These are phyloP conservation scores for Rhopalosiphum maidis DNA, from an alignment of 1,140 invertebrate genomes.

Conservation along the genomic window DNA sequence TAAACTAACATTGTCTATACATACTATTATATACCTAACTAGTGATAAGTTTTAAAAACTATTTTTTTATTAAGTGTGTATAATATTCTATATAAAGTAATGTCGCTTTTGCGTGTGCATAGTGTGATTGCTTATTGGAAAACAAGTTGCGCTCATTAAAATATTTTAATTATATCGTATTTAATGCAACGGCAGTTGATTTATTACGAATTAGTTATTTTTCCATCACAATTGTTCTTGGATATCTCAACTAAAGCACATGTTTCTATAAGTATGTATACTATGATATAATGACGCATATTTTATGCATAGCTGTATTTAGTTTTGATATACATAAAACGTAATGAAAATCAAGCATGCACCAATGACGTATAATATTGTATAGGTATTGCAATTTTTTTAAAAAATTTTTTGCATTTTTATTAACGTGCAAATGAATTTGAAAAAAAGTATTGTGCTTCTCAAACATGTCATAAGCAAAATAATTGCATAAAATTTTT, in stretches of 20 bases:
- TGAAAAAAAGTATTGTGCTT: no score
- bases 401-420: no score
- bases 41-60: background rate
- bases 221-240: background rate
- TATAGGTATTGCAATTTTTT: no score
- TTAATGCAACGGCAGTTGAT: background rate
- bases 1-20: background rate
- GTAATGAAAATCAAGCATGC: no score
- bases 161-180: background rate
- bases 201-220: background rate
- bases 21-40: no score
- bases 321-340: no score
- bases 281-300: background rate
- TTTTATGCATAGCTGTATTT: background rate
- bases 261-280: background rate
- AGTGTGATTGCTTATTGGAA: background rate
- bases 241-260: background rate
- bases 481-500: no score
- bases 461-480: no score
- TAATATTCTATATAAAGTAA: background rate
- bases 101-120: background rate
- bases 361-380: no score
- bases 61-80: background rate
- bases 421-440: no score
- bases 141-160: conserved; percentile 9